phyloP scores from a whole-genome alignment of 2,888 invertebrate species.

The Ochropleura leucogaster region DNA sequence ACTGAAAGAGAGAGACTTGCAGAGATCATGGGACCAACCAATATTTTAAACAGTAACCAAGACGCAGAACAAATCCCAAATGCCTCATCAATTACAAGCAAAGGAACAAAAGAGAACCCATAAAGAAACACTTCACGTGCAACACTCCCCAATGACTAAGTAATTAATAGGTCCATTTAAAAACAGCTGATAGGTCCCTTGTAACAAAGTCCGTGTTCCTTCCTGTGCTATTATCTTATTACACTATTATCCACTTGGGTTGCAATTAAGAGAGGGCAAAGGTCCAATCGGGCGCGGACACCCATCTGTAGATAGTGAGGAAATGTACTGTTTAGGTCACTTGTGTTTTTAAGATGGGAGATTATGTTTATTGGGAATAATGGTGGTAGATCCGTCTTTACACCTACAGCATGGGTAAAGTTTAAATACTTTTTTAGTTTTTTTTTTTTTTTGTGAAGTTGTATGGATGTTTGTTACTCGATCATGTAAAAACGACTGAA shows the following conservation, averaged over 20 bases:
- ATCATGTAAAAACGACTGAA: no score
- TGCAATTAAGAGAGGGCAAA: conserved; percentile 77
- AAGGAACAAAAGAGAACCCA: conserved; percentile 7
- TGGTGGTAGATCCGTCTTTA: not conserved
- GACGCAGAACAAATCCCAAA: conserved; percentile 9
- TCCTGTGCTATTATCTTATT: conserved; percentile 74
- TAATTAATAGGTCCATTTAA: conserved; percentile 54
- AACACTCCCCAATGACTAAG: conserved; percentile 45
- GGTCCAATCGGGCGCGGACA: conserved; percentile 59
- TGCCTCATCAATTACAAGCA: not conserved
- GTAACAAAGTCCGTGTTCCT: conserved; percentile 64
- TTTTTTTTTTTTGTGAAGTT: not conserved
- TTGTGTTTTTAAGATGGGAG: conserved; percentile 14
- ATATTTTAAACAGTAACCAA: conserved; percentile 20
- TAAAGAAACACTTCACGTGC: conserved; percentile 21
- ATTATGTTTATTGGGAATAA: not conserved
- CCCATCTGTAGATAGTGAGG: conserved; percentile 47
- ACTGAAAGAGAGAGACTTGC: no score
- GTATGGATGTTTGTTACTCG: no score
- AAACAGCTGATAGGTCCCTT: conserved; percentile 70
- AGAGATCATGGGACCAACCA: not conserved
- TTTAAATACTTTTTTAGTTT: not conserved
- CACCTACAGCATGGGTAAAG: not conserved
- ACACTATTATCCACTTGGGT: conserved; percentile 78
- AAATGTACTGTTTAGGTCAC: conserved; percentile 40